Evolutionary conservation across 2,888 invertebrate species (phyloP), one percentile per base, ranked within the genome.

Genomic region (Leucophenga montana): DNA sequence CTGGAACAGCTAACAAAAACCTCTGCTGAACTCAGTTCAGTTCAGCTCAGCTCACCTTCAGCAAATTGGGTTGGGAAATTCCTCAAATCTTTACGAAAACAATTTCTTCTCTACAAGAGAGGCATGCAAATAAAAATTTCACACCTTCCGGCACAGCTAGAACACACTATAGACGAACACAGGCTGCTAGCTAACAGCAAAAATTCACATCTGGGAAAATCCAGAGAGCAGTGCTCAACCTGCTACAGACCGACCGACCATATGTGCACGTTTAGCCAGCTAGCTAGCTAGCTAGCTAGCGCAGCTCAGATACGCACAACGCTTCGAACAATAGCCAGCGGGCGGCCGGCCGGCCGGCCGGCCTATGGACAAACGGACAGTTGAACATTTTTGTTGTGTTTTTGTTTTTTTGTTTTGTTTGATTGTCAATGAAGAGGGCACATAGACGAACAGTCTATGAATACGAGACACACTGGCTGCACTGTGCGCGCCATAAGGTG

Each of bases 81-180:
- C 81, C 81, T 70, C 69, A 70, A 68, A 39, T 39, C 39, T 66
- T 66, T 50, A 53, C 48, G 46, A 67, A 50, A 50, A 50, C 16
- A 16, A 16, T 16, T 50, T 50, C 8, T 18, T 48, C 11, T 48
- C 11, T 3, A 6, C 6, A 16, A 50, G 20, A 70, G 39, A 71
- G 77, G 80, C 82, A 83, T 81, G 81, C 80, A 83, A 82, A 81
- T 83, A 83, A 80, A 82, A 79, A 82, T 82, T 83, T 82, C 81
- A 82, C 81, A 82, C 81, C 84, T 82, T 71, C 70, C 39, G 11
- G 48, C 72, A 68, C 48, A 22, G 48, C 27, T 39, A 54, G 53
- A 5, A 66, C 46, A 48, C 14, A 16, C 16, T 27, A 4, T 27
- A 57, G 13, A 31, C 13, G n/a, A 57, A n/a, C 57, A 20, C 54